These are phyloP conservation scores for Panthera tigris DNA, from an alignment of 2,113 vertebrate genomes.

Conservation along the genomic window DNA sequence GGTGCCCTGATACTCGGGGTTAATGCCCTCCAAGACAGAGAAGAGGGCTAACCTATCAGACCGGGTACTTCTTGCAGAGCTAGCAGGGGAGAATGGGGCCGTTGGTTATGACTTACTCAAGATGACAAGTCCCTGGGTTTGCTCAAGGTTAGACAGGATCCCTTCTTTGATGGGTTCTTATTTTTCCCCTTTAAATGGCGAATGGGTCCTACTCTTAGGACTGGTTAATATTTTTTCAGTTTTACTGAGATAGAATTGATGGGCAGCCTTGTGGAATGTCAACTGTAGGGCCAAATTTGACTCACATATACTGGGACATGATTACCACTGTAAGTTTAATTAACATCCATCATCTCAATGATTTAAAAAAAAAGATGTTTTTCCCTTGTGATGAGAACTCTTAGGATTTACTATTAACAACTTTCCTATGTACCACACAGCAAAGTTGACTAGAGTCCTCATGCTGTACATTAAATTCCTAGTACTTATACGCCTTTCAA, in stretches of 20 bases:
- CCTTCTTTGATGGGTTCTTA: not conserved
- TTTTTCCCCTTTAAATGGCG: not conserved
- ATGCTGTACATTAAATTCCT: not conserved
- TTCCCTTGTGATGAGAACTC: not conserved
- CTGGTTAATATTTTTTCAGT: not conserved
- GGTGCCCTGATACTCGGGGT: not conserved
- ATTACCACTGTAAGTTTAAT: no score
- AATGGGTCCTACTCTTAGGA: not conserved
- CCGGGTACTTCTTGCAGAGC: accelerated
- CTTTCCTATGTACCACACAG: not conserved
- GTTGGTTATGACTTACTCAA: not conserved
- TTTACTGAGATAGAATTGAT: not conserved
- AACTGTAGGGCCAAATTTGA: not conserved
- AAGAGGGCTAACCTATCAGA: not conserved
- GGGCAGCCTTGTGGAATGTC: not conserved
- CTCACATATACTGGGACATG: not conserved
- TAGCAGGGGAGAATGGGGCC: not conserved
- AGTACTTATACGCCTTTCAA: not conserved
- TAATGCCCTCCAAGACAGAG: no score
- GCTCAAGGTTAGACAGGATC: not conserved
- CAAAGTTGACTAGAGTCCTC: not conserved
- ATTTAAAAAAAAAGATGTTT: not conserved
- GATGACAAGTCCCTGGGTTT: not conserved
- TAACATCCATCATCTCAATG: not conserved
- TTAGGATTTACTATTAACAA: not conserved